These are phyloP conservation scores for Pseudochirops corinnae DNA, from an alignment of 2,797 vertebrate species.

Conservation along the genomic window DNA sequence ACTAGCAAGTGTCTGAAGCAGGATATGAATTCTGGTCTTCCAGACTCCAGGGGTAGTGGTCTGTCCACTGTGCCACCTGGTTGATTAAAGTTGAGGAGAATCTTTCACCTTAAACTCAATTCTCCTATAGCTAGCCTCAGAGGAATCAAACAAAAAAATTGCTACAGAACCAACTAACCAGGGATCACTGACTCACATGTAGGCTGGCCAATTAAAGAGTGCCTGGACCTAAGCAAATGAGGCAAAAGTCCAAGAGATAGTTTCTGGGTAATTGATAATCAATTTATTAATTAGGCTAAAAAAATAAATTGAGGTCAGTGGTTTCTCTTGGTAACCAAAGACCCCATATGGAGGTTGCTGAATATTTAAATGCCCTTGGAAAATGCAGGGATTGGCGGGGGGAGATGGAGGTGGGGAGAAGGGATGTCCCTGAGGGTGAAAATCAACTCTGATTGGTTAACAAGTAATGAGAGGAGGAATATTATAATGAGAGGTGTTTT, in stretches of 20 bases:
- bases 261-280: too few relatives aligned
- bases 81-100: not conserved
- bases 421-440: not conserved
- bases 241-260: too few relatives aligned
- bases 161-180: not conserved
- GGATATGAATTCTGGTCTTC: not conserved
- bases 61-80: not conserved
- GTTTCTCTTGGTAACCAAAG: not conserved
- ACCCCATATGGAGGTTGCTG: not conserved
- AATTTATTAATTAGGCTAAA: too few relatives aligned
- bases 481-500: not conserved
- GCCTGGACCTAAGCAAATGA: too few relatives aligned
- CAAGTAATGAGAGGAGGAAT: not conserved
- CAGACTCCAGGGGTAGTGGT: not conserved
- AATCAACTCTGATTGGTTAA: not conserved
- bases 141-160: not conserved
- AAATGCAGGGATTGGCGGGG: not conserved
- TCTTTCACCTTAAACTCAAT: not conserved
- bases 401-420: too few relatives aligned
- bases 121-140: not conserved
- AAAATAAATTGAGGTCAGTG: not conserved
- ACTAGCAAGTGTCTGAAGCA: not conserved
- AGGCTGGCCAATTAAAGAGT: too few relatives aligned
- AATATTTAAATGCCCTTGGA: not conserved
- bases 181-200: too few relatives aligned